These are phyloP conservation scores for Lynx canadensis DNA, from an alignment of 2,113 vertebrate species.

Conservation along the genomic window DNA sequence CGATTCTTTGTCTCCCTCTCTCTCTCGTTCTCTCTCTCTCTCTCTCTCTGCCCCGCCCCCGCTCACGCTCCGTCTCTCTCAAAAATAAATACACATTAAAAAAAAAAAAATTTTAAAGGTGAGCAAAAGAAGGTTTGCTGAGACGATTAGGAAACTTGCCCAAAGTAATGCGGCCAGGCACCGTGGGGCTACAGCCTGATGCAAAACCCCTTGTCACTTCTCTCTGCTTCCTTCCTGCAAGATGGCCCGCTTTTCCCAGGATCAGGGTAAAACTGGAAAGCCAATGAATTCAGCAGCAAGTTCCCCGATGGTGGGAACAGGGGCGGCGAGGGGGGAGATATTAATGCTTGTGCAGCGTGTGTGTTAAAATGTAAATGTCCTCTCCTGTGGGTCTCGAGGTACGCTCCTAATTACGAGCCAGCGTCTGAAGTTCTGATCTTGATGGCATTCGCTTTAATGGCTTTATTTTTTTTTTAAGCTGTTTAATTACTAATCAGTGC, in stretches of 20 bases:
- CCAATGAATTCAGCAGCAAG: not conserved
- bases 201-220: not conserved
- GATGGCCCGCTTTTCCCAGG: constrained; percentile 48
- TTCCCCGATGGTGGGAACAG: not conserved
- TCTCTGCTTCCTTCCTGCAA: not conserved
- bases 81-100: too few relatives aligned
- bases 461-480: constrained; percentile 83
- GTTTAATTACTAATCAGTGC: constrained; percentile 86
- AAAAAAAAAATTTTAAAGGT: not conserved
- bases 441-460: constrained; percentile 86
- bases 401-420: constrained; percentile 69
- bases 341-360: not conserved
- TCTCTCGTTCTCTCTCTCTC: too few relatives aligned
- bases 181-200: accelerated
- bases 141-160: not conserved
- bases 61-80: too few relatives aligned
- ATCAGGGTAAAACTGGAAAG: not conserved
- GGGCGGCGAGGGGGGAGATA: not conserved
- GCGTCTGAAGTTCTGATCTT: constrained; percentile 83
- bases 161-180: accelerated
- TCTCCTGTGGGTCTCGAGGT: constrained; percentile 42
- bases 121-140: not conserved
- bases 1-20: too few relatives aligned
- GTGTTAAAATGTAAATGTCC: not conserved
- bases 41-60: too few relatives aligned